These are phyloP conservation scores for Ciconia stormi DNA, from an alignment of 2,113 vertebrate genomes.

Conservation along the genomic window DNA sequence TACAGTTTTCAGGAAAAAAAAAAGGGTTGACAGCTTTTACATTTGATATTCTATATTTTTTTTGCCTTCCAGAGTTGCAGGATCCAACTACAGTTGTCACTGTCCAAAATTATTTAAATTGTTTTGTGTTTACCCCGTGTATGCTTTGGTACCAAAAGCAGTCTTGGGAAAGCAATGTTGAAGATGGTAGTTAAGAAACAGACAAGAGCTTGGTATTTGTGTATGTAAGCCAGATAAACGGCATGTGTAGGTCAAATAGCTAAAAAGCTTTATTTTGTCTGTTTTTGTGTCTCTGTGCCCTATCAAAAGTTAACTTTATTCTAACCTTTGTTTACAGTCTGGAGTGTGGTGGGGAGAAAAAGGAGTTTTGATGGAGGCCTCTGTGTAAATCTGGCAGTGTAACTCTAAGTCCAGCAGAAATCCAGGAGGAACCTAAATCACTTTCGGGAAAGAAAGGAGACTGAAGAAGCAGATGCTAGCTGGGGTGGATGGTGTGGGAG, in stretches of 20 bases:
- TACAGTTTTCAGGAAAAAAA: neutral
- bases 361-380: neutral
- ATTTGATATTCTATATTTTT: neutral
- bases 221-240: neutral
- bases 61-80: neutral
- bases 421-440: neutral
- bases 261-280: neutral
- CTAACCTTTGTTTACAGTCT: neutral
- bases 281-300: neutral
- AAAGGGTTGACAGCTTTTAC: neutral
- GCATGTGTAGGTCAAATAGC: neutral
- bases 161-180: neutral
- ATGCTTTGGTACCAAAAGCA: neutral
- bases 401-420: neutral
- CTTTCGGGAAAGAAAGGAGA: neutral
- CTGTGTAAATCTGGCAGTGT: neutral
- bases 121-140: neutral
- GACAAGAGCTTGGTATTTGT: neutral
- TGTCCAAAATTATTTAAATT: neutral
- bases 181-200: neutral
- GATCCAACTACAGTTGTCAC: neutral
- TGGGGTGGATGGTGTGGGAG: neutral
- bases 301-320: neutral
- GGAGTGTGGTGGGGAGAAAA: too few relatives aligned
- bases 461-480: neutral